Evolutionary conservation across 2,797 vertebrate species (phyloP).

Genomic region (Pantherophis alleghaniensis): DNA sequence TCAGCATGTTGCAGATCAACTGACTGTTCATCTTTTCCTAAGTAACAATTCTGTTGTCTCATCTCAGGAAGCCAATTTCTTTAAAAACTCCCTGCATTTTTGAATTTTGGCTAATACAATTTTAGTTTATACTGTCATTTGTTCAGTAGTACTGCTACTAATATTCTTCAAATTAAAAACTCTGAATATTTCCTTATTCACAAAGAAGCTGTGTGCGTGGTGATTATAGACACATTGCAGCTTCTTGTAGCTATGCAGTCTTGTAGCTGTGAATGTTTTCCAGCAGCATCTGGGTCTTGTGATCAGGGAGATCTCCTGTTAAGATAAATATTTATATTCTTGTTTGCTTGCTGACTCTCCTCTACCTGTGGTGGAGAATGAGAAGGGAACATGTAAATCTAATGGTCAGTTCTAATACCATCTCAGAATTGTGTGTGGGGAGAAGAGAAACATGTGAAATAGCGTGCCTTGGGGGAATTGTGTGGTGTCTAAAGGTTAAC

Average conservation of each 20-base stretch:
- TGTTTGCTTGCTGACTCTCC: background rate
- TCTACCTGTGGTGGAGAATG: background rate
- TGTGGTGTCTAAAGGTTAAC: constrained; percentile 53
- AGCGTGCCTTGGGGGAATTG: constrained; percentile 46
- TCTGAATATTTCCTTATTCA: background rate
- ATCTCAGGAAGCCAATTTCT: constrained; percentile 57
- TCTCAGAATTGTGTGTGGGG: background rate
- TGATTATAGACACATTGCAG: background rate
- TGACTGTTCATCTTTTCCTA: constrained; percentile 62
- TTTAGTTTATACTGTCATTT: background rate
- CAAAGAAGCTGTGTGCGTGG: background rate
- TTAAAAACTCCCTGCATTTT: background rate
- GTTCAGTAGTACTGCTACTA: background rate
- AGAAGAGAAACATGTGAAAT: background rate
- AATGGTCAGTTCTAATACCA: background rate
- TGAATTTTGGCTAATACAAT: constrained; percentile 3
- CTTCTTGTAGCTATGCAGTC: background rate
- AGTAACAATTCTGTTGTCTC: constrained; percentile 52
- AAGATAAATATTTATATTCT: background rate
- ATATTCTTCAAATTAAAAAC: background rate
- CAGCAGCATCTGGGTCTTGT: background rate
- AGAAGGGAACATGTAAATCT: background rate
- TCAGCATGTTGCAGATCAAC: constrained; percentile 47
- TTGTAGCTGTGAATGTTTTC: background rate
- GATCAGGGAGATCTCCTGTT: background rate